These are phyloP conservation scores for Florisuga fusca DNA, from an alignment of 2,797 vertebrate genomes.

Conservation along the genomic window DNA sequence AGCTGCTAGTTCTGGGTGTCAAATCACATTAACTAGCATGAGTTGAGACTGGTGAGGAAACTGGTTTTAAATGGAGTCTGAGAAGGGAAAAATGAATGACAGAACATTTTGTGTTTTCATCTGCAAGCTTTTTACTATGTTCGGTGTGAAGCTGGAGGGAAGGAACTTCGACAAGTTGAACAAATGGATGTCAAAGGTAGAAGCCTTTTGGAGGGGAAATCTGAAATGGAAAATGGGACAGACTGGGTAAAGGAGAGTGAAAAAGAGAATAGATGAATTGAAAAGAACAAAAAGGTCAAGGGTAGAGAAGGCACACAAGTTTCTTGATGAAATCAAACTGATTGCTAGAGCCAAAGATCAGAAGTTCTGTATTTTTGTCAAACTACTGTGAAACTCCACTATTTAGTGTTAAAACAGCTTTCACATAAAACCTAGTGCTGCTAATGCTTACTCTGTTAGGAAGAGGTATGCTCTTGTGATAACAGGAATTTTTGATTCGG, in stretches of 20 bases:
- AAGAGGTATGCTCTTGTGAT: neutral
- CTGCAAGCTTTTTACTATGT: neutral
- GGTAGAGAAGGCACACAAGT: neutral
- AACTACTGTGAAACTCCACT: neutral
- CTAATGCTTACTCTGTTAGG: neutral
- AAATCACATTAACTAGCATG: neutral
- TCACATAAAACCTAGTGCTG: neutral
- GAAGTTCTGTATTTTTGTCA: neutral
- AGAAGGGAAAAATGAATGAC: neutral
- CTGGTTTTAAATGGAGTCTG: neutral
- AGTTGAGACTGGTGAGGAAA: neutral
- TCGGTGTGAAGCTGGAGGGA: neutral
- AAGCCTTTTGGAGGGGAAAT: neutral
- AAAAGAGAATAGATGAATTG: neutral
- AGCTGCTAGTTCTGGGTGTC: neutral
- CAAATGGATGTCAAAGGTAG: neutral
- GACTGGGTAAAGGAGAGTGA: neutral
- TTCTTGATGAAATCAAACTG: neutral
- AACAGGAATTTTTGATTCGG: neutral
- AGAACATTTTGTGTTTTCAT: neutral
- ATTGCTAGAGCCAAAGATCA: neutral
- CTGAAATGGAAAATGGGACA: neutral
- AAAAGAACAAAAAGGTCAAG: neutral
- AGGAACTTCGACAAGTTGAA: neutral
- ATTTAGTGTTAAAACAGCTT: neutral